Conservation (phyloP, 2,113 vertebrate genomes). For the Prionailurus bengalensis region DNA sequence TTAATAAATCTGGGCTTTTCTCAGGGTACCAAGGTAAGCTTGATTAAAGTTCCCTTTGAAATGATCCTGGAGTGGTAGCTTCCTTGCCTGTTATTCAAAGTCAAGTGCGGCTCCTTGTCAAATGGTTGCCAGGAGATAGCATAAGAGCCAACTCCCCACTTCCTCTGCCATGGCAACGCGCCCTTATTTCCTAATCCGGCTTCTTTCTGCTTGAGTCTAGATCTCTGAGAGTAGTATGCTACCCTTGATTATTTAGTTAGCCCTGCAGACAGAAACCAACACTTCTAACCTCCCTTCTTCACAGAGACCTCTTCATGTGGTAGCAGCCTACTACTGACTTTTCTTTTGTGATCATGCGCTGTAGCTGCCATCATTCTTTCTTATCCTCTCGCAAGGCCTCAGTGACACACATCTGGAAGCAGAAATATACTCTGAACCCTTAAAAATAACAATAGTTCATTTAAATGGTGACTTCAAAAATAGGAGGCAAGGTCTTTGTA, state of each 20-base stretch:
- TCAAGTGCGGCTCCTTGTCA: constrained; percentile 56
- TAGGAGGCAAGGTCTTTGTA: background rate
- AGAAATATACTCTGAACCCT: background rate
- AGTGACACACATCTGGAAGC: background rate
- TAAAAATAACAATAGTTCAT: background rate
- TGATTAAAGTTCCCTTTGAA: constrained; percentile 71
- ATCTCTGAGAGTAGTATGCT: constrained; percentile 6
- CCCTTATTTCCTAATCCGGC: constrained; percentile 15
- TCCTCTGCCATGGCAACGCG: constrained; percentile 73
- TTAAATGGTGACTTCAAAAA: constrained; percentile 3
- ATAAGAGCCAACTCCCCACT: background rate
- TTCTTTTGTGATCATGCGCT: background rate
- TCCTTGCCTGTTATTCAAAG: constrained; percentile 60
- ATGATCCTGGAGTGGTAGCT: constrained; percentile 2
- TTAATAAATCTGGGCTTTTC: constrained; percentile 66
- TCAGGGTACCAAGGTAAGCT: constrained; percentile 7
- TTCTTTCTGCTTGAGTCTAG: constrained; percentile 13
- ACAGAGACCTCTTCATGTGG: background rate
- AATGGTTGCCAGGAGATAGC: constrained; percentile 68
- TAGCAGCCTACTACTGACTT: background rate
- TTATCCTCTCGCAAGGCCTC: background rate
- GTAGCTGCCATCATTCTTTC: background rate
- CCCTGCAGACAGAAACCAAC: background rate
- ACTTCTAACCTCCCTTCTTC: constrained; percentile 11
- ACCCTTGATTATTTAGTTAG: background rate